A percentile compares a stretch with the other conserved stretches of the same genome.
phyloP scores from a whole-genome alignment of 2,888 invertebrate species.

The Lingula anatina region DNA sequence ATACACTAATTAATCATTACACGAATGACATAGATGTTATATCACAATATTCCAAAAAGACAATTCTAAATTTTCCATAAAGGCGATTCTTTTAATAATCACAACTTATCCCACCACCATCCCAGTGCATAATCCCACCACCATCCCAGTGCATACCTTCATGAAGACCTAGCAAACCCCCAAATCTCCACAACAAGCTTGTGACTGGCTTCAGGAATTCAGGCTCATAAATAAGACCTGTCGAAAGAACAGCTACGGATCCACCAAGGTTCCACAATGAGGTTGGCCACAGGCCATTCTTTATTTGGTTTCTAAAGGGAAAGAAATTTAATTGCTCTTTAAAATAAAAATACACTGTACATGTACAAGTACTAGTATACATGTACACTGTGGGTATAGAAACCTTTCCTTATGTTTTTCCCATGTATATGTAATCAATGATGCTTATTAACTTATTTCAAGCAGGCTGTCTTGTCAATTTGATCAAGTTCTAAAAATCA shows the following conservation, averaged over 20 bases:
- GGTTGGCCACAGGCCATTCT: slow-evolving; percentile 55
- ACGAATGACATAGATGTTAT: no score
- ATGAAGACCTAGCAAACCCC: slow-evolving; percentile 25
- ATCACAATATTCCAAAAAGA: neutral
- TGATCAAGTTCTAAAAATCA: no score
- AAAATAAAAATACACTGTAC: neutral
- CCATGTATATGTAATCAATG: neutral
- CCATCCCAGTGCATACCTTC: slow-evolving; percentile 15
- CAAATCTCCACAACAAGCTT: slow-evolving; percentile 28
- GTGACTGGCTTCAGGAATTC: slow-evolving; percentile 33
- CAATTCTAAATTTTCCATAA: no score
- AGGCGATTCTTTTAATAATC: no score
- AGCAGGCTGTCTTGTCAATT: no score
- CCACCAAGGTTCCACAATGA: slow-evolving; percentile 52
- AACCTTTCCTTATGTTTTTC: neutral
- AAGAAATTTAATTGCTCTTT: slow-evolving; percentile 2
- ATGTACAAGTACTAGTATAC: no score
- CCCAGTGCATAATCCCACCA: neutral
- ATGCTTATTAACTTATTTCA: neutral
- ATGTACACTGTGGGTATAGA: neutral
- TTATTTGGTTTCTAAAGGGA: slow-evolving; percentile 50
- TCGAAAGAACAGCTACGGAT: slow-evolving; percentile 41
- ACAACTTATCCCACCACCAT: neutral
- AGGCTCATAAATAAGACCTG: slow-evolving; percentile 44
- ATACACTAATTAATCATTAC: neutral